Evolutionary conservation across 2,113 vertebrate genomes (phyloP), one percentile per base, ranked within the genome.

Genomic region (Pleuronectes platessa): DNA sequence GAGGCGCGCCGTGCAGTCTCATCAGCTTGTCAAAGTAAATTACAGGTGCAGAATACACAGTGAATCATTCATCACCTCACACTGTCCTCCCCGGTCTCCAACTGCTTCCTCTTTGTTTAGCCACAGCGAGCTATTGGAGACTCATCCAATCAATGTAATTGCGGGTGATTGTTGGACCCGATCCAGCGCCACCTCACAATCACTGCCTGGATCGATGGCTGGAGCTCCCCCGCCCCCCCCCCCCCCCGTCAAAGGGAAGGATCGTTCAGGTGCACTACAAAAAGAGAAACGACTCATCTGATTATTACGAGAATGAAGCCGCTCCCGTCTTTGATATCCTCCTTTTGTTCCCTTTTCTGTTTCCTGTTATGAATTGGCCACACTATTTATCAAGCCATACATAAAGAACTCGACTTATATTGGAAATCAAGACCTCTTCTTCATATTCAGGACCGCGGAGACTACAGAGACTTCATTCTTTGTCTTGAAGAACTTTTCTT

Each of bases 121-220:
- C 70, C 68, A 51, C 56, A 65, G 76, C 40, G 74, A 81, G 82
- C 82, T 71, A 87, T 86, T 61, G 81, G 82, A 89, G 80, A 87
- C 78, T 92, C 84, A 78, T 90, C 88, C 87, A 92, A 92, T 92
- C 93, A 90, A 91, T 93, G 86, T 93, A 94, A 92, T 92, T 94
- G 90, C 40, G 58, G 75, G 68, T 81, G 88, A 93, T 92, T 92
- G 90, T 91, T 89, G 79, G 79, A 80, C 71, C 76, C 85, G 76
- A 82, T 88, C 83, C 85, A 68, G 73, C 11, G 62, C 65, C 87
- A 88, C 79, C 83, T 82, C 71, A 80, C 76, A 85, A 89, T 85
- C 88, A 67, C 2, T 76, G 76, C 56, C 2, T 13, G 62, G 74
- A 90, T 92, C 88, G 61, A 91, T 88, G 74, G 58, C 74, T 75